Evolutionary conservation across 2,888 invertebrate genomes (phyloP).

Genomic region (Eupithecia abbreviata): DNA sequence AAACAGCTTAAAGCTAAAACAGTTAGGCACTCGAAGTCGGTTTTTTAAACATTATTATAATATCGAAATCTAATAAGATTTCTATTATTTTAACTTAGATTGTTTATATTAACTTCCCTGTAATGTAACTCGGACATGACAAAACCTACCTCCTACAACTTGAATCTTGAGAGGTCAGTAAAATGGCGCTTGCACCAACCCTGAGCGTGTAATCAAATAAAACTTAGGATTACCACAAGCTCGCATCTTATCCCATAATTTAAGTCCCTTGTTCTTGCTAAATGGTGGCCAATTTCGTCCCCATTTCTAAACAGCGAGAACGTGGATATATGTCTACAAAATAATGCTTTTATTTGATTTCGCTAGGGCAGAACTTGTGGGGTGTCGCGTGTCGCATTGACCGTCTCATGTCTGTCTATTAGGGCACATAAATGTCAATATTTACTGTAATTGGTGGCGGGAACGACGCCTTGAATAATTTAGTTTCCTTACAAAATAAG

Average conservation of each 20-base stretch:
- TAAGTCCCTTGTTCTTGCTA: conserved; percentile 13
- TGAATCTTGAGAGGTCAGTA: not conserved
- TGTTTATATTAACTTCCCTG: too few species aligned
- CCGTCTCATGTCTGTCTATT: conserved; percentile 71
- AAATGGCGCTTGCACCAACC: not conserved
- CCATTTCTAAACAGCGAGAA: conserved; percentile 47
- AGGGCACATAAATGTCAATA: conserved; percentile 67
- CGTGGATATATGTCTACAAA: conserved; percentile 53
- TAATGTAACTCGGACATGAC: not conserved
- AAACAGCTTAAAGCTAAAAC: too few species aligned
- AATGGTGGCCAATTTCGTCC: conserved; percentile 43
- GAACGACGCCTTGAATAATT: conserved; percentile 58
- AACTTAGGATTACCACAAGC: not conserved
- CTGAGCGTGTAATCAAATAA: not conserved
- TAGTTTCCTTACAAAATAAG: conserved; percentile 17
- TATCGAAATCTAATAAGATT: too few species aligned
- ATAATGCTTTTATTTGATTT: conserved; percentile 75
- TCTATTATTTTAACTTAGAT: too few species aligned
- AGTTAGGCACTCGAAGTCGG: too few species aligned
- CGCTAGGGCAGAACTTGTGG: conserved; percentile 60
- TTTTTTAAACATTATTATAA: too few species aligned
- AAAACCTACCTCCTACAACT: not conserved
- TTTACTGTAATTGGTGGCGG: conserved; percentile 60
- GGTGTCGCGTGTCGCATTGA: conserved; percentile 71
- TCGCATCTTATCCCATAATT: conserved; percentile 5